Evolutionary conservation across 2,888 invertebrate species (phyloP), one percentile per base, ranked within the genome.

Genomic region (Drosophila cognata): DNA sequence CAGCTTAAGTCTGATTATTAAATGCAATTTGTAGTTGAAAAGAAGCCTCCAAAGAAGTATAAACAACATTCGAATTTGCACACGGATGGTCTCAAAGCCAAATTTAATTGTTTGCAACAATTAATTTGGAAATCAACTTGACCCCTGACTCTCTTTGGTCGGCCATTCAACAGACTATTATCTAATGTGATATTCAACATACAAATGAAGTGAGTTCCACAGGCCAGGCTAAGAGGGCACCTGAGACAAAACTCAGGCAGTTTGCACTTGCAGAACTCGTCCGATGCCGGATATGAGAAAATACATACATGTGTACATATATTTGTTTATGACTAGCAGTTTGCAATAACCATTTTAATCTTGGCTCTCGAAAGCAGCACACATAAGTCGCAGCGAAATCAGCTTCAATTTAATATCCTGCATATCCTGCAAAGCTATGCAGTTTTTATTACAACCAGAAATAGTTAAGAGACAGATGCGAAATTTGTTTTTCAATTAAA

Each of bases 271-370:
- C 25, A 59, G 43, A 61, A 58, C 38, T 62, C 70, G 46, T 77
- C 77, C 71, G 56, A 57, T 36, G 59, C 60, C 57, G 81, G 74
- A 80, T 69, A 80, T 80, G 74, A 77, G 68, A 65, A 66, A 46
- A 28, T 57, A 52, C 43, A 51, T 25, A 10, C 25, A 10, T 50
- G 13, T 68, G 33, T 36, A 11, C 25, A 33, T 36, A 11, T 25
- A 33, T 77, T 76, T 71, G 56, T 25, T 65, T 68, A 52, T 41
- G 64, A 38, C 38, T 59, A 29, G 46, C 52, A 57, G 29, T 31
- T 46, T 21, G 41, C 41, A 50, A 65, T 50, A 76, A 65, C 58
- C 52, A 77, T 72, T 72, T 76, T 60, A 67, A 67, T 55, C 63
- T 66, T 58, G 35, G 11, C 59, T 60, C 48, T 29, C 29, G 21